These are phyloP conservation scores for Lomographa bimaculata DNA, from an alignment of 2,888 invertebrate genomes.

Conservation along the genomic window DNA sequence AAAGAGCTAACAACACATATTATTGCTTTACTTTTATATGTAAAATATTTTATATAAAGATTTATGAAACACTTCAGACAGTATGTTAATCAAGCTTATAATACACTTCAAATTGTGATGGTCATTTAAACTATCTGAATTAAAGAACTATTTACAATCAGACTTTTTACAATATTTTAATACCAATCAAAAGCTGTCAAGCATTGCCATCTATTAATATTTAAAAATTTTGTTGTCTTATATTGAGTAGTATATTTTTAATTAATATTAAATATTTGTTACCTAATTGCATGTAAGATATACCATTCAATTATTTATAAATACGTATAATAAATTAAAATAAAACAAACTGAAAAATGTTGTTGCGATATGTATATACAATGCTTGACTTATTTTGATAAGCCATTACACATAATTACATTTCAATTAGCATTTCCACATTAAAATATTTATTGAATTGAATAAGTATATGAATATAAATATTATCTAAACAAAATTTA, in stretches of 20 bases:
- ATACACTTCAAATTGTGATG: constrained; percentile 54
- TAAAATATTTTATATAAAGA: constrained; percentile 24
- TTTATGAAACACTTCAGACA: constrained; percentile 38
- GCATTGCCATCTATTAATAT: too few species aligned
- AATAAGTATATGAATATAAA: constrained; percentile 4
- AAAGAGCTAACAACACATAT: too few species aligned
- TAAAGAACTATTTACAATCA: constrained; percentile 66
- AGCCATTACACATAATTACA: neutral
- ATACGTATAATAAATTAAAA: too few species aligned
- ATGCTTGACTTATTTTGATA: constrained; percentile 7
- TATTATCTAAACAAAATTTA: constrained; percentile 38
- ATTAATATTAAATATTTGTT: too few species aligned
- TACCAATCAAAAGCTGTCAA: constrained; percentile 4
- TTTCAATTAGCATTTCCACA: constrained; percentile 1
- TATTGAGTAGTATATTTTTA: too few species aligned
- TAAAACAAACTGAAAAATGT: too few species aligned
- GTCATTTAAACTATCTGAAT: constrained; percentile 39
- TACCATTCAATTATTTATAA: too few species aligned
- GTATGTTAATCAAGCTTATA: constrained; percentile 12
- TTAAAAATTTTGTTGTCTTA: too few species aligned
- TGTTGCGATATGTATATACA: neutral
- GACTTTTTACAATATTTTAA: constrained; percentile 52
- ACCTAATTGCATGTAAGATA: too few species aligned
- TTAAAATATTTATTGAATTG: constrained; percentile 3
- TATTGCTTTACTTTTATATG: constrained; percentile 6